phyloP scores from a whole-genome alignment of 2,797 vertebrate species.

The Pipistrellus kuhlii region DNA sequence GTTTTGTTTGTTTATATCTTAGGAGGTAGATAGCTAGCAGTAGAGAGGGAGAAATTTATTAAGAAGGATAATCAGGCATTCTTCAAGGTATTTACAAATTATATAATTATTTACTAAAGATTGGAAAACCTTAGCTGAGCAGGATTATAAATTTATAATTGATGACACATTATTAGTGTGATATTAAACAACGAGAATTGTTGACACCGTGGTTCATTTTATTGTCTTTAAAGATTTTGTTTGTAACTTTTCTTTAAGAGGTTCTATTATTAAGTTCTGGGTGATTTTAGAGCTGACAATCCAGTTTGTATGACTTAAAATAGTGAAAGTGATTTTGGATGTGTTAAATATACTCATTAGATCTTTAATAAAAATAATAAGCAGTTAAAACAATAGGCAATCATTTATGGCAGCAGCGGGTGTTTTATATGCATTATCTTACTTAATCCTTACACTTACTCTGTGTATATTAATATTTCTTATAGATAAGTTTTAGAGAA shows the following conservation, averaged over 20 bases:
- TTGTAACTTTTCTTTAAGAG: conserved; percentile 41
- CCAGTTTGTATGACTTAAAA: conserved; percentile 53
- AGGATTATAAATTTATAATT: conserved; percentile 16
- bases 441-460: background rate
- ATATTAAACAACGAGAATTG: background rate
- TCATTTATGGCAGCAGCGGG: background rate
- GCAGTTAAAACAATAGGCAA: background rate
- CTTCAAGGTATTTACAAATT: background rate
- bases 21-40: background rate
- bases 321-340: conserved; percentile 28
- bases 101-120: conserved; percentile 23
- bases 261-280: background rate
- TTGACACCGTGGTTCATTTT: background rate
- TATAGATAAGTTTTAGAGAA: conserved; percentile 15
- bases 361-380: conserved; percentile 45
- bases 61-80: background rate
- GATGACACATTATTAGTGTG: background rate
- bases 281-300: conserved; percentile 33
- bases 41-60: background rate
- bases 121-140: background rate
- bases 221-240: conserved; percentile 54
- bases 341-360: conserved; percentile 18
- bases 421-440: conserved; percentile 26
- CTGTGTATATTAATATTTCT: background rate
- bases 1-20: background rate